Evolutionary conservation across 1,140 invertebrate species (phyloP).

Genomic region (Papilio helenus): DNA sequence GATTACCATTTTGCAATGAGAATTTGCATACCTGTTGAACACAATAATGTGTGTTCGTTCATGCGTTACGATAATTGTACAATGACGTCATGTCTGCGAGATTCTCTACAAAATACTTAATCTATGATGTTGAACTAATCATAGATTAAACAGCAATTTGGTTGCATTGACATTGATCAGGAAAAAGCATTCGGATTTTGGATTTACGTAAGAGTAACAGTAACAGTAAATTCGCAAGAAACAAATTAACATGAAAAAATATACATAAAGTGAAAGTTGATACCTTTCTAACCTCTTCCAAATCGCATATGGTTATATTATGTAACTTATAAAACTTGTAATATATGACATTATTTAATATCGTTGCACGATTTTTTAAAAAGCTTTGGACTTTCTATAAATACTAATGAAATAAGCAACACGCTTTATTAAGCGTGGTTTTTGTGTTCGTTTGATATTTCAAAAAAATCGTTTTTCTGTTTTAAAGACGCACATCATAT

Average conservation of each 20-base stretch:
- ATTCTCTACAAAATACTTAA: too few relatives aligned
- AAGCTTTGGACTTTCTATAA: background rate
- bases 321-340: background rate
- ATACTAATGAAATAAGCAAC: too few relatives aligned
- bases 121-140: background rate
- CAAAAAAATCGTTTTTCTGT: background rate
- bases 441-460: too few relatives aligned
- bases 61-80: background rate
- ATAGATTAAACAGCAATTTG: background rate
- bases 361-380: background rate
- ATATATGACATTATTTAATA: background rate
- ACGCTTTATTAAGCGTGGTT: too few relatives aligned
- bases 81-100: background rate
- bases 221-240: background rate
- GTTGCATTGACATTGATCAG: background rate
- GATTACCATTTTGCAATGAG: background rate
- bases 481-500: background rate
- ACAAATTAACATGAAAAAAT: slow-evolving; percentile 10
- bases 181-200: background rate
- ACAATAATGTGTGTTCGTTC: background rate
- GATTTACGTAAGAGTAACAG: background rate
- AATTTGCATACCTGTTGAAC: background rate
- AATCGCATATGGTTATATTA: background rate
- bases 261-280: slow-evolving; percentile 6
- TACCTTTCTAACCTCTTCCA: background rate